Base-by-base conservation (phyloP, 2,888 invertebrate species). In the Melipona beecheii region DNA sequence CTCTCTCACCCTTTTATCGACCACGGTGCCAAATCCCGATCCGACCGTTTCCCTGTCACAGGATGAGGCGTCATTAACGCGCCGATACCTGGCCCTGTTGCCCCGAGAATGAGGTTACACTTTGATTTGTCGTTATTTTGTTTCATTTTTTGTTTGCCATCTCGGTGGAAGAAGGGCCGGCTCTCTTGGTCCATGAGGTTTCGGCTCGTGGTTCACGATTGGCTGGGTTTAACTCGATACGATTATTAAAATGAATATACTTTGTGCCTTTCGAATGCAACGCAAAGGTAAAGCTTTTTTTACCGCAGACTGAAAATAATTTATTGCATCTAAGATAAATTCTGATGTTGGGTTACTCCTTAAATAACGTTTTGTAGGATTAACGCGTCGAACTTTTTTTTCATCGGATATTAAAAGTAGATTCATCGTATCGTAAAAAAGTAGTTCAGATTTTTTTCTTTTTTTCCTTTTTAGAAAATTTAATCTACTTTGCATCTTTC, bases 11-110 rank as follows among this genome's bases (percentile, higher is more conserved):
- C 36, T 82, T 88, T 90, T 85, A 87, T 84, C 87, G 78, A 75
- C 36, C 5, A 36, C 83, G 76, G 74, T 75, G 84, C 84, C 86
- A 87, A 88, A 89, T 89, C 88, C 83, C 73, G n/a, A 75, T 43
- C 81, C 68, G 87, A 65, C 81, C 87, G 81, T 79, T 86, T 79
- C 86, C 85, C 75, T 75, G 85, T 79, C 83, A 86, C 83, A 81
- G 73, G 65, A 75, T 70, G 83, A 83, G 84, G 75, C 83, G 72
- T 87, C 87, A 83, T 87, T 87, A 84, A 76, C 68, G 66, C 49
- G 36, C 62, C 71, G 84, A 83, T 76, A 78, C 83, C 49, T 36
- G 68, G 43, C 31, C 64, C 17, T 36, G 62, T 58, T 62, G 69
- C 54, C n/a, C 19, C 70, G 64, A 49, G 56, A 69, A 66, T 74